phyloP scores from a whole-genome alignment of 1,140 invertebrate genomes.

The Luehdorfia chinensis region DNA sequence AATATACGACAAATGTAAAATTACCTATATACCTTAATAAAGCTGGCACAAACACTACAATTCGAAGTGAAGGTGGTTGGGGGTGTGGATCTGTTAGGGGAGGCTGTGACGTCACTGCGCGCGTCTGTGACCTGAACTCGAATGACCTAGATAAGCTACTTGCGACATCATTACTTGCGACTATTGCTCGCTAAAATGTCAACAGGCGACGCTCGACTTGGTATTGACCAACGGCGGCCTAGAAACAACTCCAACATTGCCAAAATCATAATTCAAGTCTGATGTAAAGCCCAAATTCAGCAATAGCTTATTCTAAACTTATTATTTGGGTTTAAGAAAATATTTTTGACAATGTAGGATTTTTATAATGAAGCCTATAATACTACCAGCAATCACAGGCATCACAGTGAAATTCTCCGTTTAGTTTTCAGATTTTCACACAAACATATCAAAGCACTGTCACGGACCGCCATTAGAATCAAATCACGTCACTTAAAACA shows the following conservation, averaged over 20 bases:
- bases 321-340: not conserved
- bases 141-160: slow-evolving; percentile 52
- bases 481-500: slow-evolving; percentile 33
- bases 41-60: slow-evolving; percentile 11
- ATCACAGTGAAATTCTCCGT: slow-evolving; percentile 46
- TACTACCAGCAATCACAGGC: slow-evolving; percentile 47
- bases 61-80: slow-evolving; percentile 56
- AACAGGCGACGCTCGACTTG: slow-evolving; percentile 39
- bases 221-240: slow-evolving; percentile 46
- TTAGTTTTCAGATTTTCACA: slow-evolving; percentile 37
- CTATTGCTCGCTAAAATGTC: slow-evolving; percentile 46
- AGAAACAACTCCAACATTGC: slow-evolving; percentile 22
- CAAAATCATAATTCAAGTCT: not conserved
- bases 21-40: slow-evolving; percentile 12
- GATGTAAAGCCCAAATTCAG: not conserved
- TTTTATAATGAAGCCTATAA: not conserved
- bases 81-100: slow-evolving; percentile 44
- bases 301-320: not conserved
- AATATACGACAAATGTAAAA: not conserved
- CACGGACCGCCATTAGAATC: slow-evolving; percentile 53
- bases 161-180: slow-evolving; percentile 44
- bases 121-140: slow-evolving; percentile 38
- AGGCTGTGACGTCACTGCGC: slow-evolving; percentile 55
- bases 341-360: not conserved
- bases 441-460: slow-evolving; percentile 42